Conservation (phyloP, 2,797 vertebrate genomes). For the Gastrophryne carolinensis region DNA sequence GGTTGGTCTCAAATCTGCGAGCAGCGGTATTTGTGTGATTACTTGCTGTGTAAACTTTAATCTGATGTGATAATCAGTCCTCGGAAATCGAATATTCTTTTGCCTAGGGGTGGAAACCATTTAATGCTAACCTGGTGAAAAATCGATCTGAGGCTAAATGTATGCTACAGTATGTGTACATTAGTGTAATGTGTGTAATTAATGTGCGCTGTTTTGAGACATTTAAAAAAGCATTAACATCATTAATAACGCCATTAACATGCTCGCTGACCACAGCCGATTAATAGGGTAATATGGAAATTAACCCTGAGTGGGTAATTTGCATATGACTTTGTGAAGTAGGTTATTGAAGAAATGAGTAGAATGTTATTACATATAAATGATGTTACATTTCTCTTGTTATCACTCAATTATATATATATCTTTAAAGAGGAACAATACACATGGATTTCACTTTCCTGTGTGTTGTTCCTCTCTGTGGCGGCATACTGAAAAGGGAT, state of each 20-base stretch:
- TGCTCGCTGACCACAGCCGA: not conserved
- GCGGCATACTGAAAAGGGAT: too few relatives aligned
- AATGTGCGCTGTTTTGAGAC: not conserved
- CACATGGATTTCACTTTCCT: too few relatives aligned
- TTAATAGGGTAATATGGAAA: slow-evolving; percentile 2
- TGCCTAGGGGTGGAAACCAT: not conserved
- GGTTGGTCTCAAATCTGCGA: too few relatives aligned
- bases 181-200: not conserved
- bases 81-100: too few relatives aligned
- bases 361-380: not conserved
- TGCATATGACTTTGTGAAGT: not conserved
- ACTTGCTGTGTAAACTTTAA: too few relatives aligned
- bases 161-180: not conserved
- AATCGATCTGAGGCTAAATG: too few relatives aligned
- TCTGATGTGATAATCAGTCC: too few relatives aligned
- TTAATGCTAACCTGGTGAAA: too few relatives aligned
- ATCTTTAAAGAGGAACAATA: too few relatives aligned
- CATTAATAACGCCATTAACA: slow-evolving; percentile 7
- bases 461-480: too few relatives aligned
- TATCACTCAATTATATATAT: not conserved
- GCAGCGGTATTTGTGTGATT: too few relatives aligned
- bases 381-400: not conserved
- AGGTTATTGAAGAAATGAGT: not conserved
- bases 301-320: not conserved
- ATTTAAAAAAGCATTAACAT: slow-evolving; percentile 14